Evolutionary conservation across 2,797 vertebrate species (phyloP), one percentile per base, ranked within the genome.

Genomic region (Danio jaintianensis): DNA sequence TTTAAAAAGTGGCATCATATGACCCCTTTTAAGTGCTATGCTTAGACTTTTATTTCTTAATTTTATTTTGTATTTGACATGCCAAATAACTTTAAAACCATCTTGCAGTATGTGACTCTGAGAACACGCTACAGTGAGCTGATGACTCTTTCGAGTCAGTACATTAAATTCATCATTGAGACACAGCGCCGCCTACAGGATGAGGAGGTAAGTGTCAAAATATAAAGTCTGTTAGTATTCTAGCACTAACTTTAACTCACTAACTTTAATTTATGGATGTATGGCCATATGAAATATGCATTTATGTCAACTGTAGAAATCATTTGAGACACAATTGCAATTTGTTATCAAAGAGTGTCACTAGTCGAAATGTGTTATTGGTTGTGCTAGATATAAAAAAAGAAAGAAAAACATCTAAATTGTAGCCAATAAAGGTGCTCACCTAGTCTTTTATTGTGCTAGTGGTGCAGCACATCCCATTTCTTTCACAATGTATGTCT

Each of bases 71-170:
- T 64, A 47, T 61, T 13, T 68, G 61, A 63, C 71, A 29, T 82
- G 29, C n/a, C 56, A 45, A 67, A 15, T 66, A n/a, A 64, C 8
- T 52, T 18, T 7, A 7, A 50, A 62, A 84, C 61, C 67, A 29
- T 85, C 18, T 88, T 91, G 1, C 89, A 99, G 97, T 98, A 97
- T 0, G 97, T 98, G 16, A 96, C 94, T 1, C 89, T 99, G 81
- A 93, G 97, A 66, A 98, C 96, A 0, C 94, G 92, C 84, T 98
- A 96, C 93, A 98, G 96, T 0, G 97, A 98, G 87, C 94, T 98
- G 88, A 93, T 95, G 90, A 98, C 96, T 0, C 94, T 98, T 75
- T 97, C 93, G 6, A 96, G 92, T 84, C 97, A 98, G 89, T 98
- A 97, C 90, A 94, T 98, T 79, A 96, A 93, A 84, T 98, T 98